These are phyloP conservation scores for Cyrtodaria siliqua DNA, from an alignment of 2,888 invertebrate genomes.

Conservation along the genomic window DNA sequence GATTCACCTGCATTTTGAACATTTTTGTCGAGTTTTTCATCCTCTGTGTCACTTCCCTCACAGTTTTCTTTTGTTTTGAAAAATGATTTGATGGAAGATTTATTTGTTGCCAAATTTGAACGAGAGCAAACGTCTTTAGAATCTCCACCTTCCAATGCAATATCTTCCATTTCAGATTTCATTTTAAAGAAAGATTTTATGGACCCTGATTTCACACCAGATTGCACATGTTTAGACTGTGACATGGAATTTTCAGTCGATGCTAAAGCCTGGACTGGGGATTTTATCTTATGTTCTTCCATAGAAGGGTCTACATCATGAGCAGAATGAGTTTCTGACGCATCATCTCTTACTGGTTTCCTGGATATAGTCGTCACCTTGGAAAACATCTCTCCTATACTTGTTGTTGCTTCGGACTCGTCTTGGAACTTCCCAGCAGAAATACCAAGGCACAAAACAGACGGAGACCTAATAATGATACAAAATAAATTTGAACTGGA, in stretches of 20 bases:
- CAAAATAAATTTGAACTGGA: background rate
- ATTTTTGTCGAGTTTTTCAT: background rate
- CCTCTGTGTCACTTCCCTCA: background rate
- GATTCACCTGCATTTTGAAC: no score
- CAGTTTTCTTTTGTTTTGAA: slow-evolving; percentile 14
- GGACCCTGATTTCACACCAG: background rate
- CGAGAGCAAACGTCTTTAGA: no score
- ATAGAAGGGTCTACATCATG: no score
- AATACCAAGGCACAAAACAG: slow-evolving; percentile 91
- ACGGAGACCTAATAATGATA: slow-evolving; percentile 86
- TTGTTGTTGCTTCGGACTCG: slow-evolving; percentile 40
- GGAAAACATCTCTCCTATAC: slow-evolving; percentile 67
- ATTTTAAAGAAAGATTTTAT: slow-evolving; percentile 14
- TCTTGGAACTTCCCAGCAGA: slow-evolving; percentile 91
- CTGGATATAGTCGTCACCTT: slow-evolving; percentile 4
- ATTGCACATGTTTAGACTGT: no score
- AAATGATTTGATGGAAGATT: slow-evolving; percentile 22
- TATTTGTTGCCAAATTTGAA: background rate
- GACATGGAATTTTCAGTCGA: no score
- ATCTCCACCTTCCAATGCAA: no score
- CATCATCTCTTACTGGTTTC: background rate
- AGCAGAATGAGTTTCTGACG: background rate
- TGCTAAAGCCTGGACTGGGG: no score
- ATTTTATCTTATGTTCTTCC: background rate
- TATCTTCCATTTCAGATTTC: background rate